A percentile compares a stretch with the other conserved stretches of the same genome.
These are phyloP conservation scores for Henricia sp. DNA, from an alignment of 53 echinoderm and acorn worm species.

Conservation along the genomic window DNA sequence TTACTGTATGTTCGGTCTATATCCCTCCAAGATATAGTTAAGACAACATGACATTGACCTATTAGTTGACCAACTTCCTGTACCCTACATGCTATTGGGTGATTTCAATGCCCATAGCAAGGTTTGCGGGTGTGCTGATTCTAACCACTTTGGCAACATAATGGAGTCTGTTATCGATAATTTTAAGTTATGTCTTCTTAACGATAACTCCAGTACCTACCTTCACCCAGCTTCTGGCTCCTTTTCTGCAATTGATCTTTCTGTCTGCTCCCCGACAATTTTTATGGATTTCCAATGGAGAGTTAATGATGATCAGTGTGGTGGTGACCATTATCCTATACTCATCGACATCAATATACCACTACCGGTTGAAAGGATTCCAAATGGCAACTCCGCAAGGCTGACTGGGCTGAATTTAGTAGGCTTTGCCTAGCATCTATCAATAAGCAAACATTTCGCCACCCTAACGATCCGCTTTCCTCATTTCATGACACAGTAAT, in stretches of 20 bases:
- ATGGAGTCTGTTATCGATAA: background rate
- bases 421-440: background rate
- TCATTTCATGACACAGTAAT: no score
- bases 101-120: no score
- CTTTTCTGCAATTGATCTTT: conserved; percentile 47
- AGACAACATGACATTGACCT: background rate
- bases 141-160: background rate
- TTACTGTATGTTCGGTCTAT: background rate
- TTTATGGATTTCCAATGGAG: background rate
- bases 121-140: no score
- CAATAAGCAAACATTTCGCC: background rate
- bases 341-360: conserved; percentile 14
- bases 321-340: conserved; percentile 29
- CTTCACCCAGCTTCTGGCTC: no score
- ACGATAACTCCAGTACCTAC: conserved; percentile 30
- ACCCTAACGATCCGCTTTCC: conserved; percentile 1
- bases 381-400: conserved; percentile 46
- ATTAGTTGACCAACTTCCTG: conserved; percentile 8
- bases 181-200: conserved; percentile 44
- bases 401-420: conserved; percentile 29
- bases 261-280: conserved; percentile 23
- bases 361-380: background rate
- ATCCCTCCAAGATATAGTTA: conserved; percentile 4
- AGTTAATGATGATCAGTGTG: no score
- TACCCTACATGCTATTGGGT: no score